Base-by-base conservation (phyloP, 1,140 invertebrate genomes). In the Ceratosolen solmsi region DNA sequence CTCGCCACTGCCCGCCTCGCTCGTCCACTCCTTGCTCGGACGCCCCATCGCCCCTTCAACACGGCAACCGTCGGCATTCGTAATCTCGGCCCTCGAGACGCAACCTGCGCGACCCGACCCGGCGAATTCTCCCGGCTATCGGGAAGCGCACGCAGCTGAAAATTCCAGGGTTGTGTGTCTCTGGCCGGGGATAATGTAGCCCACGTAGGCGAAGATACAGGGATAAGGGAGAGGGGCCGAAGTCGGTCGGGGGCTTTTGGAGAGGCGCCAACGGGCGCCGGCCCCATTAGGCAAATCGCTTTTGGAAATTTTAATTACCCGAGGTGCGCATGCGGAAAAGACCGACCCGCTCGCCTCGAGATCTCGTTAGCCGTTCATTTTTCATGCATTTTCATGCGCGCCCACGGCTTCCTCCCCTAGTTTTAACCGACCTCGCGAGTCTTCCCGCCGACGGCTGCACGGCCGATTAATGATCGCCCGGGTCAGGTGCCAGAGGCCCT, bases 241-340 rank as follows among this genome's bases (percentile, higher is more conserved):
- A 22, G 4, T 9, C 9, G 25, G n/a, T 33, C n/a, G 25, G 11
- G 70, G 5, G 51, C 9, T 54, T 15, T 11, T 3, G 51, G 20
- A 33, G 15, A 58, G 71, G 70, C 56, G 56, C 71, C 70, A 68
- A 41, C 25, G 36, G 49, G 72, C 79, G 72, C 72, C 79, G 72
- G 60, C 79, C 13, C 80, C 80, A 76, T 82, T 82, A 82, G 46
- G 49, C 65, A 82, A 77, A 82, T 76, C n/a, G 80, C 38, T 46
- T 75, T 75, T 46, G n/a, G 58, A 77, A 77, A 82, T 82, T 71
- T 77, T 82, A 82, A 82, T 82, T 82, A 63, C 80, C n/a, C 41
- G n/a, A 3, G 65, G 63, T 0, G 33, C 5, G 51, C 13, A 22
- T 54, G 20, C 51, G 51, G 70, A 33, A 5, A 68, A 68, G 38